Evolutionary conservation across 2,888 invertebrate genomes (phyloP).

Genomic region (Patella caerulea): DNA sequence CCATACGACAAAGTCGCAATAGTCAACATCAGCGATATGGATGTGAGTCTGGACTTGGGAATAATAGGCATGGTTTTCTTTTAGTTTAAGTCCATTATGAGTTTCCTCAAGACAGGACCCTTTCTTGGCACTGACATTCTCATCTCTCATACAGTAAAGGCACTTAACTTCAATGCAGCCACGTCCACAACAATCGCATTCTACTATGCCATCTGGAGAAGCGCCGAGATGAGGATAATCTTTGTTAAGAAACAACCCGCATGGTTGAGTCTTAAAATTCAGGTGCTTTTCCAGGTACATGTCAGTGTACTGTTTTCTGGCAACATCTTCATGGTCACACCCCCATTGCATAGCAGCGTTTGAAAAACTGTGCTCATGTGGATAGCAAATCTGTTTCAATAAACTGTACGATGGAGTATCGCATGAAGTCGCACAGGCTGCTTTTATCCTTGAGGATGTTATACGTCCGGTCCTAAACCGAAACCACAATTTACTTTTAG

Average conservation of each 20-base stretch:
- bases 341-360: constrained; percentile 21
- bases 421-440: not conserved
- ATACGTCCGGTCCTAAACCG: constrained; percentile 25
- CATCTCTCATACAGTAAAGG: constrained; percentile 15
- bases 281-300: not conserved
- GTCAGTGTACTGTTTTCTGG: not conserved
- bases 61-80: not conserved
- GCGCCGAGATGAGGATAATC: constrained; percentile 26
- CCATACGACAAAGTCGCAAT: constrained; percentile 18
- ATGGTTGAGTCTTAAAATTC: not conserved
- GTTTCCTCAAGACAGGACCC: constrained; percentile 11
- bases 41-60: constrained; percentile 14
- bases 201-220: constrained; percentile 26
- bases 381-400: constrained; percentile 7
- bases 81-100: not conserved
- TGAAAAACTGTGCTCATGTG: constrained; percentile 13
- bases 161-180: constrained; percentile 27
- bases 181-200: constrained; percentile 33
- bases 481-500: constrained; percentile 25
- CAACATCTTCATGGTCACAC: constrained; percentile 9
- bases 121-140: constrained; percentile 13
- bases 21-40: not conserved
- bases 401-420: constrained; percentile 7
- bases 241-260: constrained; percentile 17
- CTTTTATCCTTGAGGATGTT: constrained; percentile 13